A percentile compares a stretch with the other conserved stretches of the same genome.
These are phyloP conservation scores for Meiosimyza platycephala DNA, from an alignment of 2,888 invertebrate species.

Conservation along the genomic window DNA sequence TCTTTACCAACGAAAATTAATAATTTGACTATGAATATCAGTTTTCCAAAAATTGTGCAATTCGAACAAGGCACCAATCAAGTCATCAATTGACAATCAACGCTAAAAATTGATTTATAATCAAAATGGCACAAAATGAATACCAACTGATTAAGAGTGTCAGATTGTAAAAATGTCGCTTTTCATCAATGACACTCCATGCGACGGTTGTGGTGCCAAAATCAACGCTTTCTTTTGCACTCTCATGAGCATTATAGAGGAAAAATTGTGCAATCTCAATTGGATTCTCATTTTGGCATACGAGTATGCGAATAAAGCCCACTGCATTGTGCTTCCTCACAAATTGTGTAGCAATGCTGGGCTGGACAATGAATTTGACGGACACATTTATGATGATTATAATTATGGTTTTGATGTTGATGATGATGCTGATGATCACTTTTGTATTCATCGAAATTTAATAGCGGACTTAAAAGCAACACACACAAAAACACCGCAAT, in stretches of 20 bases:
- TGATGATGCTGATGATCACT: background rate
- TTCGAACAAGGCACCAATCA: background rate
- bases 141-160: constrained; percentile 1
- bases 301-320: background rate
- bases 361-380: too few species aligned
- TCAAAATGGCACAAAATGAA: background rate
- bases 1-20: too few species aligned
- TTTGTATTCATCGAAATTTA: background rate
- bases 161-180: background rate
- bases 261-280: constrained; percentile 1
- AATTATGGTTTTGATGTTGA: background rate
- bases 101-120: constrained; percentile 4
- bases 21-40: too few species aligned
- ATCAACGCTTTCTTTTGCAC: background rate
- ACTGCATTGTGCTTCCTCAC: background rate
- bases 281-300: constrained; percentile 6
- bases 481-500: too few species aligned
- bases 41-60: background rate
- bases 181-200: background rate
- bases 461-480: too few species aligned
- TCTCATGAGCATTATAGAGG: too few species aligned
- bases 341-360: constrained; percentile 2
- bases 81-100: constrained; percentile 3
- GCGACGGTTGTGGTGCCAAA: too few species aligned
- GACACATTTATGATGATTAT: too few species aligned